Conservation (phyloP, 2,888 invertebrate genomes). For the Pinctada fucata region DNA sequence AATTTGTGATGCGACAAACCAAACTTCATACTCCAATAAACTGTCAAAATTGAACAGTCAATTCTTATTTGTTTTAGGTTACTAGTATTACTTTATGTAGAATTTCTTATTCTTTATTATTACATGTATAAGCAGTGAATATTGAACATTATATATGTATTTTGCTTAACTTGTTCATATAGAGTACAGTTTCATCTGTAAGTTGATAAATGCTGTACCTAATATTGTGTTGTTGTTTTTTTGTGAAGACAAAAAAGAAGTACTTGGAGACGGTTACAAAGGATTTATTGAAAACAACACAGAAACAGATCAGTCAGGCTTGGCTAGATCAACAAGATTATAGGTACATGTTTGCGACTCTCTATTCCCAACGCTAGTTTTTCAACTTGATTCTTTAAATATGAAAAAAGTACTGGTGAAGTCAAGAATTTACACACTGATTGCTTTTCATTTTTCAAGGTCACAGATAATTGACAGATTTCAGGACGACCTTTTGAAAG, state of each 20-base stretch:
- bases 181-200: no score
- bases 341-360: constrained; percentile 39
- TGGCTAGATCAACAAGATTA: constrained; percentile 49
- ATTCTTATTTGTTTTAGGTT: no score
- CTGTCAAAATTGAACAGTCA: no score
- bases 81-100: no score
- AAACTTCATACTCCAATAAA: no score
- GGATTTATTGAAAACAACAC: constrained; percentile 47
- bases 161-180: no score
- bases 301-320: constrained; percentile 47
- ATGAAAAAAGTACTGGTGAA: background rate
- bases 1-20: no score
- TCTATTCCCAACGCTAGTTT: background rate
- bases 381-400: background rate
- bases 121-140: no score
- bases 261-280: constrained; percentile 48
- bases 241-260: constrained; percentile 47
- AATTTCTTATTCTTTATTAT: no score
- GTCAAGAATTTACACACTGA: background rate
- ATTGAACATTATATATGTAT: no score
- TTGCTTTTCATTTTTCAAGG: constrained; percentile 20
- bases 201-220: no score
- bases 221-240: no score
- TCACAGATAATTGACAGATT: constrained; percentile 39
- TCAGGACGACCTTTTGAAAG: constrained; percentile 50